These are phyloP conservation scores for Trachymyrmex cornetzi DNA, from an alignment of 1,140 invertebrate genomes.

Conservation along the genomic window DNA sequence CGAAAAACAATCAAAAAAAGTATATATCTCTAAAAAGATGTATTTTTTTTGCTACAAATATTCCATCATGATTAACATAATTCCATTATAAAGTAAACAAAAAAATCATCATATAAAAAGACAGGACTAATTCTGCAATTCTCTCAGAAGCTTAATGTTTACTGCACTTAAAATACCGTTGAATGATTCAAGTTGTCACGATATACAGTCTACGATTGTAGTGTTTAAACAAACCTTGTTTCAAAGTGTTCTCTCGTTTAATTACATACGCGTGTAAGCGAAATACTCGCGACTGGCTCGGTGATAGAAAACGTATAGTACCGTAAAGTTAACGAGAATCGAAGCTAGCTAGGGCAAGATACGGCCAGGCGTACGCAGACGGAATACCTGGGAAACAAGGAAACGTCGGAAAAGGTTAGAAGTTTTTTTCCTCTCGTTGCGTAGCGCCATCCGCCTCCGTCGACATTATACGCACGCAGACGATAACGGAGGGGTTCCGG, in stretches of 20 bases:
- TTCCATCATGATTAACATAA: neutral
- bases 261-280: slow-evolving; percentile 33
- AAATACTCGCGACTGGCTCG: slow-evolving; percentile 24
- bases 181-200: neutral
- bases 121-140: slow-evolving; percentile 10
- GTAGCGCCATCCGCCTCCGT: slow-evolving; percentile 51
- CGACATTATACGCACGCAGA: slow-evolving; percentile 71
- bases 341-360: slow-evolving; percentile 28
- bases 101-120: neutral
- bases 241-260: slow-evolving; percentile 35
- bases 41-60: slow-evolving; percentile 1
- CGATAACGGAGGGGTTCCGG: slow-evolving; percentile 66
- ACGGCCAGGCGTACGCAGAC: neutral
- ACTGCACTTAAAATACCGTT: neutral
- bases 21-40: neutral
- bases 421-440: slow-evolving; percentile 17
- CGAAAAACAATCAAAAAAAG: neutral
- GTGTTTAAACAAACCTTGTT: slow-evolving; percentile 45
- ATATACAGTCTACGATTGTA: neutral
- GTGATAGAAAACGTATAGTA: slow-evolving; percentile 36
- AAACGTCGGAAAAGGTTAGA: slow-evolving; percentile 63
- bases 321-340: slow-evolving; percentile 43
- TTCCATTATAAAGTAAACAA: neutral
- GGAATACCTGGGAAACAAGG: slow-evolving; percentile 54
- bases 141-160: neutral